phyloP scores from a whole-genome alignment of 2,888 invertebrate species.

The Hipparchia semele region DNA sequence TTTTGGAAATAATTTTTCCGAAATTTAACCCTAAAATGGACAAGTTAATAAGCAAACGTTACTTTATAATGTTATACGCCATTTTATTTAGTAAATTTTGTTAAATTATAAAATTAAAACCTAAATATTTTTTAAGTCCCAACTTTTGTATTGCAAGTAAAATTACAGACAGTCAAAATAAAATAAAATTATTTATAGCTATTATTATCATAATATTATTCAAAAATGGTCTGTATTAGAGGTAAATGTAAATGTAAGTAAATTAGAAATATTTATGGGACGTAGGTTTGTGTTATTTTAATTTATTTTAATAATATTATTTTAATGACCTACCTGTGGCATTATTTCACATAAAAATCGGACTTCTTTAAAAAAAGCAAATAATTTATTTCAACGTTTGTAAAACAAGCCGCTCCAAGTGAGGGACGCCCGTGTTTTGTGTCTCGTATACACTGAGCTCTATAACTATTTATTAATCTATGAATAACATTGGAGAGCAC shows the following conservation, averaged over 20 bases:
- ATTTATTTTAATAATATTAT: no score
- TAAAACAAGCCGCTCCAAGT: no score
- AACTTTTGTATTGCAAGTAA: constrained; percentile 7
- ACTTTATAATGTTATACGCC: no score
- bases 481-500: no score
- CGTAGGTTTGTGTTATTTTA: constrained; percentile 16
- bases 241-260: constrained; percentile 27
- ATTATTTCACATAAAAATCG: neutral
- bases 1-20: no score
- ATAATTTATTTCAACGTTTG: no score
- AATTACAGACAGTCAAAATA: neutral
- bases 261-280: constrained; percentile 23
- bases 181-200: constrained; percentile 3
- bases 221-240: constrained; percentile 31
- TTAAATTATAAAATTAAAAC: neutral
- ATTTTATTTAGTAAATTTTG: neutral
- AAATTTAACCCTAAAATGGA: no score
- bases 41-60: no score
- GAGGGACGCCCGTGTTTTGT: no score
- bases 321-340: neutral
- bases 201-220: constrained; percentile 24
- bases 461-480: no score
- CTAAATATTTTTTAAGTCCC: constrained; percentile 10
- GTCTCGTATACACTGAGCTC: no score
- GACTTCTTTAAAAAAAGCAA: no score